Base-by-base conservation (phyloP, 2,797 vertebrate species). In the Coregonus sp. region DNA sequence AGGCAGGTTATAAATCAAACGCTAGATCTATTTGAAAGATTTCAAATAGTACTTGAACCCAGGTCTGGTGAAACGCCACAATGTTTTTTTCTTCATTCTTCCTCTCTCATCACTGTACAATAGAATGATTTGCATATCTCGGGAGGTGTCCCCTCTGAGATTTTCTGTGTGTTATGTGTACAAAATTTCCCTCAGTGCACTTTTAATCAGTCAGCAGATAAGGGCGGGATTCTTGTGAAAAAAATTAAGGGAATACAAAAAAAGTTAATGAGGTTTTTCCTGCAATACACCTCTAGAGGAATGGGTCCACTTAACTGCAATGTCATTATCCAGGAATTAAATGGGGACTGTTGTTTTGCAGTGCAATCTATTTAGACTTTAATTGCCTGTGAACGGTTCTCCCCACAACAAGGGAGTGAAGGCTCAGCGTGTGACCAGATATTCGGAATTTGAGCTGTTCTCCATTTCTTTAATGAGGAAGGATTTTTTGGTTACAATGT, bases 281-380 rank as follows among this genome's bases (percentile, higher is more conserved):
- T 84, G 84, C 81, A 81, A 73, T 81, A 85, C 86, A 86, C 87
- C 92, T 93, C 87, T 82, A 84, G 92, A 93, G 90, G 87, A 78
- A 83, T 70, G 76, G 82, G 86, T 93, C 88, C 77, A 87, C 88
- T 93, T 88, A 91, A 89, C 89, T 86, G 85, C 86, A 78, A 86
- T 91, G 90, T 88, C 89, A 92, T 93, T 91, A 91, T 70, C 86
- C 85, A 80, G 85, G 85, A 91, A 92, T 93, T 92, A 92, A 91
- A 94, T 82, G 79, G 89, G 87, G 82, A 86, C 87, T 83, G 90
- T 89, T 92, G 87, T 90, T 92, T 89, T 84, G 90, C 86, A 83
- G 85, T 82, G 81, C 88, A 86, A 89, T 92, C 91, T 86, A 86
- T 88, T 93, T 87, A 90, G 90, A 90, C 87, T 47, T 47, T 91